These are phyloP conservation scores for Charadrius vociferus DNA, from an alignment of 2,113 vertebrate species.

Conservation along the genomic window DNA sequence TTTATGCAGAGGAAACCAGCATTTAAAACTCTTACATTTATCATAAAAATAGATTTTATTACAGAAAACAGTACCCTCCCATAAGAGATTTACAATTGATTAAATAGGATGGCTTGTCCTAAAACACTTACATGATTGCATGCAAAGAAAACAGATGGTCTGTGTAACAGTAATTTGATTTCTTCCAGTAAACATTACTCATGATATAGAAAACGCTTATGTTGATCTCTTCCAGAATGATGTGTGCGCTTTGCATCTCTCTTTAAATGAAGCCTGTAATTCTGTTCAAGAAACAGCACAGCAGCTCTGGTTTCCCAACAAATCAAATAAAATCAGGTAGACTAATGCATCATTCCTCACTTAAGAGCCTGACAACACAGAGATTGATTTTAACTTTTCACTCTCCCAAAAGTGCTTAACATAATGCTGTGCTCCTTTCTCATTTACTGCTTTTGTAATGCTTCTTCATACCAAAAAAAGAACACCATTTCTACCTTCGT, in stretches of 20 bases:
- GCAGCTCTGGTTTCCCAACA: constrained; percentile 38
- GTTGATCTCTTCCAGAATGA: constrained; percentile 58
- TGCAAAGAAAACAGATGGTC: constrained; percentile 70
- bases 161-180: constrained; percentile 68
- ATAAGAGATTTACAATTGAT: constrained; percentile 56
- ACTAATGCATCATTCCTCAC: constrained; percentile 49
- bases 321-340: constrained; percentile 60
- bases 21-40: constrained; percentile 42
- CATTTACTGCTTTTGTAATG: neutral
- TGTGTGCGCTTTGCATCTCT: constrained; percentile 21
- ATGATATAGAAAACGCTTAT: constrained; percentile 60
- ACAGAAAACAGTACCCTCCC: constrained; percentile 32
- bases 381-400: constrained; percentile 41
- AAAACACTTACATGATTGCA: constrained; percentile 70
- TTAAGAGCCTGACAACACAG: constrained; percentile 26
- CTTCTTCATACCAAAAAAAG: neutral
- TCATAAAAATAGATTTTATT: constrained; percentile 51
- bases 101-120: constrained; percentile 64
- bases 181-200: constrained; percentile 70
- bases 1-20: constrained; percentile 15
- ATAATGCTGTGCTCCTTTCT: neutral
- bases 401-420: neutral
- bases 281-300: constrained; percentile 33
- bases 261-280: constrained; percentile 55
- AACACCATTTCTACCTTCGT: neutral